Evolutionary conservation across 2,888 invertebrate species (phyloP).

Genomic region (Microplitis manilae): DNA sequence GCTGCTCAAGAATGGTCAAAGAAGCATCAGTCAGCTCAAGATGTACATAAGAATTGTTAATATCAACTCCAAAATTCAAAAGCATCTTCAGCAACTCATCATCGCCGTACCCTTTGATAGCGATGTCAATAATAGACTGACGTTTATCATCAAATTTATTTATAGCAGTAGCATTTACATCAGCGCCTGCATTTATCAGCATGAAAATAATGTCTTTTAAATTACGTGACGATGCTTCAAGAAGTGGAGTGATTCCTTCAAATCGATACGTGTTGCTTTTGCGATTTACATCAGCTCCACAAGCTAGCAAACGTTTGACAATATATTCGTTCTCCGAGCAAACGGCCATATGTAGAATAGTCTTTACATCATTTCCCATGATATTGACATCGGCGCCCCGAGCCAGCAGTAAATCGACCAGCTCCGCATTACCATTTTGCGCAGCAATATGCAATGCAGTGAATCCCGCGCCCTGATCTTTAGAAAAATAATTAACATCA

Average conservation of each 20-base stretch:
- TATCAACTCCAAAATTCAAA: not conserved
- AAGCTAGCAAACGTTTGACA: not conserved
- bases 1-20: not conserved
- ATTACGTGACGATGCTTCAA: not conserved
- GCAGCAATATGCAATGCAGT: not conserved
- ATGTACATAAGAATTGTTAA: not conserved
- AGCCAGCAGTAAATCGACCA: not conserved
- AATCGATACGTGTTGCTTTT: not conserved
- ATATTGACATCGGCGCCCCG: not conserved
- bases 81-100: not conserved
- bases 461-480: not conserved
- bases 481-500: not conserved
- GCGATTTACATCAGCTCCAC: not conserved
- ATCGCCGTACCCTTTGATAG: not conserved
- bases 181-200: not conserved
- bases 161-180: not conserved
- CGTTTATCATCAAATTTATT: not conserved
- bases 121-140: not conserved
- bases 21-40: not conserved
- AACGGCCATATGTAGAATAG: not conserved
- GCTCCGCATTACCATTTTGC: not conserved
- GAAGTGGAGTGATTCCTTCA: not conserved
- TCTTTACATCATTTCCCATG: not conserved
- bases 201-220: not conserved
- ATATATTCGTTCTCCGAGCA: not conserved